These are phyloP conservation scores for Adelosebastes latens DNA, from an alignment of 2,797 vertebrate genomes.

Conservation along the genomic window DNA sequence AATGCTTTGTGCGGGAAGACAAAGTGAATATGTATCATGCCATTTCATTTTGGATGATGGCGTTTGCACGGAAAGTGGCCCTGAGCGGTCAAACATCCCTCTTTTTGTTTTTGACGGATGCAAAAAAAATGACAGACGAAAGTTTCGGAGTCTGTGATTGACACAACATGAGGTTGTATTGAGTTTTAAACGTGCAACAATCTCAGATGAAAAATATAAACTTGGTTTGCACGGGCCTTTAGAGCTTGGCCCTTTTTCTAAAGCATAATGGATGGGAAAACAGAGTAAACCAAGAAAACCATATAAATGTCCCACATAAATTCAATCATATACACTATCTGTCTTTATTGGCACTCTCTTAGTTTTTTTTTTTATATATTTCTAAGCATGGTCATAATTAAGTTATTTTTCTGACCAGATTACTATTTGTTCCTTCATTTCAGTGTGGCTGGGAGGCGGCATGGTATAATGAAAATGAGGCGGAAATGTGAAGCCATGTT, in stretches of 20 bases:
- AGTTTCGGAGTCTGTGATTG: too few relatives aligned
- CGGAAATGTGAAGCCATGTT: slow-evolving; percentile 60
- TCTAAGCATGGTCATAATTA: slow-evolving; percentile 32
- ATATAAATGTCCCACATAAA: slow-evolving; percentile 51
- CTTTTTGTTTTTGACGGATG: too few relatives aligned
- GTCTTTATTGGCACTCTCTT: slow-evolving; percentile 53
- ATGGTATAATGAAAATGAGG: slow-evolving; percentile 57
- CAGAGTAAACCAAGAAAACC: background rate
- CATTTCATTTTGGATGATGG: too few relatives aligned
- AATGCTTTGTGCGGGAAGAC: too few relatives aligned
- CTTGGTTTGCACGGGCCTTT: too few relatives aligned
- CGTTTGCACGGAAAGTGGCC: too few relatives aligned
- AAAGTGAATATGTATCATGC: too few relatives aligned
- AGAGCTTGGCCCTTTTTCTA: slow-evolving; percentile 9
- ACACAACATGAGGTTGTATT: too few relatives aligned
- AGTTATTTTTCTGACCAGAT: slow-evolving; percentile 52
- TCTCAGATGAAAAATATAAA: too few relatives aligned
- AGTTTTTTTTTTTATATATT: background rate
- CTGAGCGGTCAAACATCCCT: too few relatives aligned
- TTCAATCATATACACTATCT: slow-evolving; percentile 53
- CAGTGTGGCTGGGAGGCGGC: slow-evolving; percentile 9
- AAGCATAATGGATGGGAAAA: slow-evolving; percentile 38
- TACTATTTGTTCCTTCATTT: background rate
- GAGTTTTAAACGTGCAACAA: too few relatives aligned
- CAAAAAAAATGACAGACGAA: too few relatives aligned